Conservation (phyloP, 2,888 invertebrate species). For the Drosophila borealis region DNA sequence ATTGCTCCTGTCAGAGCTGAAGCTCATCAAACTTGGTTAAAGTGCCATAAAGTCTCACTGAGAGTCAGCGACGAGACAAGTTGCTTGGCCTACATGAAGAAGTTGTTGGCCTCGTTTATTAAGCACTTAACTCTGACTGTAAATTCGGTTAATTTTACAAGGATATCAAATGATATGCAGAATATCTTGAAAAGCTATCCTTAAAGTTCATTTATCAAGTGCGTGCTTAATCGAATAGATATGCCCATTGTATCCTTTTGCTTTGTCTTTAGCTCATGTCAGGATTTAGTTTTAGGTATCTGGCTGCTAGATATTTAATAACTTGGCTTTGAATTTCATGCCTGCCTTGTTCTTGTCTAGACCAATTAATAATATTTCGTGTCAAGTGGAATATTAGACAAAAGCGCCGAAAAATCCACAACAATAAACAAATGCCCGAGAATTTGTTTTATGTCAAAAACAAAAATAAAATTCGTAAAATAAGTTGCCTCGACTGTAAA, state of each 20-base stretch:
- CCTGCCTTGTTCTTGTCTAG: conserved; percentile 58
- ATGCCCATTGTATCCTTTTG: background rate
- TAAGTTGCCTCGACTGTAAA: too few species aligned
- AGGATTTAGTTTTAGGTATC: conserved; percentile 24
- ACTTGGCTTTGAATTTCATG: conserved; percentile 33
- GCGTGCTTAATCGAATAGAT: conserved; percentile 10
- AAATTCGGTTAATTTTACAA: background rate
- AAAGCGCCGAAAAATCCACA: conserved; percentile 37
- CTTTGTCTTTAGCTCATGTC: conserved; percentile 1
- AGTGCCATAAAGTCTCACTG: conserved; percentile 26
- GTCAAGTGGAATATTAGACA: conserved; percentile 65
- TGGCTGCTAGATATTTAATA: conserved; percentile 15
- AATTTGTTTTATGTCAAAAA: conserved; percentile 36
- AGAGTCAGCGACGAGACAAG: conserved; percentile 9
- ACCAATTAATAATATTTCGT: conserved; percentile 76
- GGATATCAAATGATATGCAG: background rate
- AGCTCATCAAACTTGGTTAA: conserved; percentile 33
- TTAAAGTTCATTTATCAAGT: background rate
- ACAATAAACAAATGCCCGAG: conserved; percentile 52
- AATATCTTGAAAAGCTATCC: background rate
- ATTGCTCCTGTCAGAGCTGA: conserved; percentile 15
- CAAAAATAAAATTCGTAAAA: background rate
- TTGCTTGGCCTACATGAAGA: conserved; percentile 4
- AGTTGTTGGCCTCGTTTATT: conserved; percentile 9
- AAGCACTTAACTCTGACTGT: conserved; percentile 11